These are phyloP conservation scores for Sparidentex hasta DNA, from an alignment of 2,797 vertebrate species.

Conservation along the genomic window DNA sequence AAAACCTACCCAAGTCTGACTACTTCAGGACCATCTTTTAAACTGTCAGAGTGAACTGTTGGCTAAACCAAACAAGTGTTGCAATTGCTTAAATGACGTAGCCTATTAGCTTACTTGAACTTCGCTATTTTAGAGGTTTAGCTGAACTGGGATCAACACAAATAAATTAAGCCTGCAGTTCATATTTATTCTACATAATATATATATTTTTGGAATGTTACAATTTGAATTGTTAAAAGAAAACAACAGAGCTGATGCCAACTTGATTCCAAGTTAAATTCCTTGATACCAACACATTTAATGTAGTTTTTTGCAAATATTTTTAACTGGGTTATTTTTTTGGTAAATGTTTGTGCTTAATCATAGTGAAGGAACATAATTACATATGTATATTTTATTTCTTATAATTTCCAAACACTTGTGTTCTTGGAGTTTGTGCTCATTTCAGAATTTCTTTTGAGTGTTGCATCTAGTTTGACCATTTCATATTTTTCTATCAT, in stretches of 20 bases:
- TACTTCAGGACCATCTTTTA: not conserved
- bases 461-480: constrained; percentile 46
- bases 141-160: not conserved
- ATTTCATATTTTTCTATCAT: constrained; percentile 34
- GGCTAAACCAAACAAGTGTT: not conserved
- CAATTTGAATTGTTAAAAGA: not conserved
- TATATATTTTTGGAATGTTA: no score
- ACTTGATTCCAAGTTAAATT: not conserved
- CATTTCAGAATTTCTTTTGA: constrained; percentile 14
- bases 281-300: no score
- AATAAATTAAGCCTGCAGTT: not conserved
- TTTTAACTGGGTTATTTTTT: no score
- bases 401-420: not conserved
- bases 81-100: not conserved
- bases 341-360: not conserved
- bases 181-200: no score
- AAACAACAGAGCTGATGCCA: not conserved
- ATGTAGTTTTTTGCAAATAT: no score
- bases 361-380: not conserved
- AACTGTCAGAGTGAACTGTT: not conserved
- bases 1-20: no score
- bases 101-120: not conserved
- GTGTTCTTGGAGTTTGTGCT: constrained; percentile 27
- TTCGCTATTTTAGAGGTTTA: not conserved
- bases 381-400: not conserved